Evolutionary conservation across 2,113 vertebrate species (phyloP).

Genomic region (Colius striatus): DNA sequence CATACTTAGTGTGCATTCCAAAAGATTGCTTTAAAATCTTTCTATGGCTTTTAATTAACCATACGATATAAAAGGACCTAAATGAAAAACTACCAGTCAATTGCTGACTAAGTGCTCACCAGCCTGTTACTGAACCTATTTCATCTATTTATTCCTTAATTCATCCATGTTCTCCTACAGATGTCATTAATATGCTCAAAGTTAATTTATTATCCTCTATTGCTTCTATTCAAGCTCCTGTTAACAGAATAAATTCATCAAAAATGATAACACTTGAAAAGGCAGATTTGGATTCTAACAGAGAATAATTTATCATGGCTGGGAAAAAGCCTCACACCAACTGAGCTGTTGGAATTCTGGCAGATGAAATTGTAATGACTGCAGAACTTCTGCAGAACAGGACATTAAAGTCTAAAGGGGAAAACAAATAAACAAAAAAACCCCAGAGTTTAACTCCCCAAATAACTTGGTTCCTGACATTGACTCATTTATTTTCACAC

Average conservation of each 20-base stretch:
- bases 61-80: neutral
- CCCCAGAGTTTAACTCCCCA: neutral
- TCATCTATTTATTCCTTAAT: constrained; percentile 58
- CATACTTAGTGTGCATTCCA: neutral
- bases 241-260: constrained; percentile 74
- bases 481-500: neutral
- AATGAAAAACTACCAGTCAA: neutral
- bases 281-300: constrained; percentile 74
- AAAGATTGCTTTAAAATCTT: neutral
- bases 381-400: constrained; percentile 16
- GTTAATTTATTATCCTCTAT: constrained; percentile 67
- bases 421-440: neutral
- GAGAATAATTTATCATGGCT: constrained; percentile 73
- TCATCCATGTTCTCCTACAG: constrained; percentile 43
- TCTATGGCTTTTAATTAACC: constrained; percentile 3
- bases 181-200: constrained; percentile 65
- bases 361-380: constrained; percentile 34
- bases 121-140: constrained; percentile 46
- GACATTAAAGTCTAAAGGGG: neutral
- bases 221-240: constrained; percentile 61
- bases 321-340: constrained; percentile 54
- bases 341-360: constrained; percentile 32
- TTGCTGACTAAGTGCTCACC: constrained; percentile 46
- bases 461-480: neutral
- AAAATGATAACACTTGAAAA: constrained; percentile 70